Conservation (phyloP, 2,113 vertebrate species). For the Progne subis region DNA sequence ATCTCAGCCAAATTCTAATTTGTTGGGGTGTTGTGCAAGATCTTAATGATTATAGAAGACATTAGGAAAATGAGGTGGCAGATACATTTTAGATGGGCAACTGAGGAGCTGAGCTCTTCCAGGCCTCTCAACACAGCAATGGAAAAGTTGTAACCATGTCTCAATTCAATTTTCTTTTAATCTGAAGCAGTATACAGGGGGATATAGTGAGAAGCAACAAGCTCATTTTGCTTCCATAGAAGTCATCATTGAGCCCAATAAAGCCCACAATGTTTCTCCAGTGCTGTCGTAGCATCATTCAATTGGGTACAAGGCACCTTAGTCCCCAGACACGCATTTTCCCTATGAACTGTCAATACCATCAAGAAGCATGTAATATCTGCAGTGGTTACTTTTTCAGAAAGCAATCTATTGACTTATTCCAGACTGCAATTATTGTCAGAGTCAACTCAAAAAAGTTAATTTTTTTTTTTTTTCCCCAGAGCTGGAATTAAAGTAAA, state of each 20-base stretch:
- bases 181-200: not conserved
- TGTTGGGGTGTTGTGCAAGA: not conserved
- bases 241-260: not conserved
- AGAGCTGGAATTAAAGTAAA: not conserved
- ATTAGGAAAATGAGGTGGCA: not conserved
- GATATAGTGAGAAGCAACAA: not conserved
- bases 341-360: not conserved
- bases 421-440: not conserved
- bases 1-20: not conserved
- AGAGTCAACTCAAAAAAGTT: not conserved
- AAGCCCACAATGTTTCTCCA: not conserved
- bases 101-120: not conserved
- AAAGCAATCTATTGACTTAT: not conserved
- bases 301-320: not conserved
- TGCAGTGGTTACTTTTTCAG: not conserved
- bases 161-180: constrained; percentile 7
- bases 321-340: not conserved
- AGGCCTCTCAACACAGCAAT: not conserved
- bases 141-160: not conserved
- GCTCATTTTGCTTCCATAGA: not conserved
- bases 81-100: not conserved
- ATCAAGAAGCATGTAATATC: not conserved
- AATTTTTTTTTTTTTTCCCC: not conserved
- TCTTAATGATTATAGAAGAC: not conserved
- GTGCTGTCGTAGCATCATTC: not conserved